Conservation (phyloP, 1,140 invertebrate species). For the Neodiprion lecontei region DNA sequence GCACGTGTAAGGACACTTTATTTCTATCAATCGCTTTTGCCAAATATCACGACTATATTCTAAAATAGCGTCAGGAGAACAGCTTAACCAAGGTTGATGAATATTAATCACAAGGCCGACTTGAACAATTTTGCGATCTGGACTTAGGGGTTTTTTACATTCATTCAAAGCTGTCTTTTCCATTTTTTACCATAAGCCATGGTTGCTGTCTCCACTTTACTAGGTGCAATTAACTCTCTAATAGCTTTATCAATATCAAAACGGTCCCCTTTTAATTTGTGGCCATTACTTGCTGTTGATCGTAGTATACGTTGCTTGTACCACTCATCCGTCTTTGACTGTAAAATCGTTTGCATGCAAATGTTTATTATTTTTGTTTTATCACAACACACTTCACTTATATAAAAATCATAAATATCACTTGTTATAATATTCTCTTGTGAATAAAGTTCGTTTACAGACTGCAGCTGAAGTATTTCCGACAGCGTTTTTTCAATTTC, state of each 20-base stretch:
- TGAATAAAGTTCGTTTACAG: constrained; percentile 1
- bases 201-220: constrained; percentile 1
- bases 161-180: not conserved
- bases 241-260: constrained; percentile 21
- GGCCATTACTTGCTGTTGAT: constrained; percentile 23
- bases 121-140: constrained; percentile 11
- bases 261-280: constrained; percentile 21
- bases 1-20: constrained; percentile 23
- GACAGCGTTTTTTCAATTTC: constrained; percentile 14
- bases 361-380: constrained; percentile 8
- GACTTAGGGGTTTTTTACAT: constrained; percentile 6
- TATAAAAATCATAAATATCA: constrained; percentile 11
- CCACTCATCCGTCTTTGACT: constrained; percentile 21
- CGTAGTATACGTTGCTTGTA: constrained; percentile 24
- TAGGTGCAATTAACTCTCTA: not conserved
- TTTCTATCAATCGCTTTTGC: constrained; percentile 18
- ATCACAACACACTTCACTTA: constrained; percentile 17
- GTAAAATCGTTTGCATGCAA: constrained; percentile 17
- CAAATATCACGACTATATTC: constrained; percentile 14
- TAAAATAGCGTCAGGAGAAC: constrained; percentile 19
- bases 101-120: constrained; percentile 13
- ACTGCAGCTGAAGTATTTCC: constrained; percentile 21
- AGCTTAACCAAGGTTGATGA: constrained; percentile 18
- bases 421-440: not conserved
- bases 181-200: constrained; percentile 19